These are phyloP conservation scores for Porites cylindrica DNA, from an alignment of 92 coral and sea anemone genomes.

Conservation along the genomic window DNA sequence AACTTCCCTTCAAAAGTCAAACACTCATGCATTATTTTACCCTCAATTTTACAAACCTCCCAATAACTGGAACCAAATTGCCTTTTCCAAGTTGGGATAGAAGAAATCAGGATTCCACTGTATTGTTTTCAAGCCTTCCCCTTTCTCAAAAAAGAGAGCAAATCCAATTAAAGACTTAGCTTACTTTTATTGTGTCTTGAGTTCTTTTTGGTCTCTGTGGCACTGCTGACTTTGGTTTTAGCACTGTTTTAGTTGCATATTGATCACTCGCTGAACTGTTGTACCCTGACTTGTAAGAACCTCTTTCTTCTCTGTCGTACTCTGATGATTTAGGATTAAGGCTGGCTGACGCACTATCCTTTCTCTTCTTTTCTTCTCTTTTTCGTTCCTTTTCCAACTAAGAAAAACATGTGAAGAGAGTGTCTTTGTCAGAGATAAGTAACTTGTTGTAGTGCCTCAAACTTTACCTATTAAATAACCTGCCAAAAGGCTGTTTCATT, in stretches of 20 bases:
- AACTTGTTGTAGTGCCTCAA: too few relatives aligned
- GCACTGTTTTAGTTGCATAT: conserved; percentile 83
- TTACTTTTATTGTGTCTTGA: conserved; percentile 77
- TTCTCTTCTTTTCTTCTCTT: conserved; percentile 33
- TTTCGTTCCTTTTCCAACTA: conserved; percentile 68
- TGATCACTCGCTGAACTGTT: conserved; percentile 77
- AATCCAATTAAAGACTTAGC: neutral
- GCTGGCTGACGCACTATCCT: conserved; percentile 24
- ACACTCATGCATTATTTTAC: too few relatives aligned
- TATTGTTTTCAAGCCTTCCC: too few relatives aligned
- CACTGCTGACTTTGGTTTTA: conserved; percentile 49
- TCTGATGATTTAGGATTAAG: neutral
- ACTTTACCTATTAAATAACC: too few relatives aligned
- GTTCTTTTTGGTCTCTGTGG: conserved; percentile 69
- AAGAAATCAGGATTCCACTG: too few relatives aligned
- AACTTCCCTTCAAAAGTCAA: too few relatives aligned
- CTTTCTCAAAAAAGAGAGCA: too few relatives aligned
- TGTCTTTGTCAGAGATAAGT: too few relatives aligned
- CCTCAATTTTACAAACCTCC: too few relatives aligned
- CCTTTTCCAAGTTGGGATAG: too few relatives aligned
- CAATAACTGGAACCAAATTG: too few relatives aligned
- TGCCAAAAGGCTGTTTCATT: too few relatives aligned
- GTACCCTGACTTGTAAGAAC: conserved; percentile 90
- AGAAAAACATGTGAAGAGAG: neutral
- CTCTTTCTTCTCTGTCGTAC: conserved; percentile 43